Evolutionary conservation across 2,113 vertebrate species (phyloP), one percentile per base, ranked within the genome.

Genomic region (Gavialis gangeticus): DNA sequence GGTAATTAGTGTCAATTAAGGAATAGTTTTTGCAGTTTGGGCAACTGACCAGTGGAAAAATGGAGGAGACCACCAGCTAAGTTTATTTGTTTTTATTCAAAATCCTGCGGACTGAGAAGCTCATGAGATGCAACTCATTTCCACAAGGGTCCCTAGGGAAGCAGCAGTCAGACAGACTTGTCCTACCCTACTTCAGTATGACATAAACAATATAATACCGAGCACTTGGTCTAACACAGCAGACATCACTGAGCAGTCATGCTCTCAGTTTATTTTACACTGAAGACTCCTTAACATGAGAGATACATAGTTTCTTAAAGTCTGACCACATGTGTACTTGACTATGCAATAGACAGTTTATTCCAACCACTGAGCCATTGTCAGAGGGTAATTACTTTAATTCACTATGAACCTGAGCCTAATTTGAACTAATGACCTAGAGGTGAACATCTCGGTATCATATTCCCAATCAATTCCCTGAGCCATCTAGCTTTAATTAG

Each of bases 11-110:
- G 92, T 88, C 87, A 77, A 30, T 96, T 88, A 91, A 79, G n/a
- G 60, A 84, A 87, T 83, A 85, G 62, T 81, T 95, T 94, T 94
- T 94, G 82, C 90, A 94, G 87, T 90, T 88, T 88, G 92, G 88
- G 75, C 89, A 89, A 92, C 84, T 96, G 87, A 87, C 92, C 85
- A 76, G 91, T 91, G 89, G 82, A 85, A 93, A 80, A 84, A 92
- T 88, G 75, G 28, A 10, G 37, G 87, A 90, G 94, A 95, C 91
- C 94, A 96, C 96, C 90, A 94, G 83, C 87, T 4, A 73, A 28
- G 56, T 94, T 93, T 94, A 94, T 97, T 96, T 96, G 84, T 88
- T 96, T 97, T 96, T 94, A 14, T 96, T 96, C 78, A 58, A 64
- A 55, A 93, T 96, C 95, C 73, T 95, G 93, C 94, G 93, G 92